phyloP scores from a whole-genome alignment of 2,888 invertebrate species.

The Chymomyza fuscimana region DNA sequence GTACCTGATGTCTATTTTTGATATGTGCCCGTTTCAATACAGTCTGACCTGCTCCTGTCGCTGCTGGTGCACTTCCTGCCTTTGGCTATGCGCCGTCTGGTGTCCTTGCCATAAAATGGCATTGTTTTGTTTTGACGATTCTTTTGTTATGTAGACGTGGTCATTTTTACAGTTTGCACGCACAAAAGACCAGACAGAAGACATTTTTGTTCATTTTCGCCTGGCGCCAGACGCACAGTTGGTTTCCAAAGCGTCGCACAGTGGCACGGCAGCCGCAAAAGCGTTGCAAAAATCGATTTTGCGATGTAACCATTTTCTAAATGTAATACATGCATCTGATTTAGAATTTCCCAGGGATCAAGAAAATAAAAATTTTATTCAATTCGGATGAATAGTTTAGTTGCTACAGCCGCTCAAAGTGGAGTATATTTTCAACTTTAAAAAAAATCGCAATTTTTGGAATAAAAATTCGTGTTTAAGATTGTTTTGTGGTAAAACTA shows the following conservation, averaged over 20 bases:
- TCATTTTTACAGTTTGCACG: conserved; percentile 37
- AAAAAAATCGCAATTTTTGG: no score
- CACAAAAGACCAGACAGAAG: conserved; percentile 47
- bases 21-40: conserved; percentile 43
- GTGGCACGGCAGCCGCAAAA: no score
- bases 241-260: conserved; percentile 34
- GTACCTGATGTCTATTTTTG: conserved; percentile 23
- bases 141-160: conserved; percentile 38
- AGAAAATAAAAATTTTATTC: no score
- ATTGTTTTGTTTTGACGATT: conserved; percentile 36
- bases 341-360: no score
- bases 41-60: conserved; percentile 9
- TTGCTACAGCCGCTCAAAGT: no score
- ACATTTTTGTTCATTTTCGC: conserved; percentile 47
- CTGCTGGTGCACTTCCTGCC: conserved; percentile 40
- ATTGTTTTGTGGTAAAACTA: no score
- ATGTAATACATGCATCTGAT: no score
- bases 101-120: conserved; percentile 52
- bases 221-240: conserved; percentile 66
- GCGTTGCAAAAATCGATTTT: no score
- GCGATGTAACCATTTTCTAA: no score
- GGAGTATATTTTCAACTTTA: no score
- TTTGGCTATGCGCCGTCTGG: conserved; percentile 22
- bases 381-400: no score
- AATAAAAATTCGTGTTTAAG: no score